phyloP scores from a whole-genome alignment of 1,140 invertebrate species.

The Sycophaga agraensis region DNA sequence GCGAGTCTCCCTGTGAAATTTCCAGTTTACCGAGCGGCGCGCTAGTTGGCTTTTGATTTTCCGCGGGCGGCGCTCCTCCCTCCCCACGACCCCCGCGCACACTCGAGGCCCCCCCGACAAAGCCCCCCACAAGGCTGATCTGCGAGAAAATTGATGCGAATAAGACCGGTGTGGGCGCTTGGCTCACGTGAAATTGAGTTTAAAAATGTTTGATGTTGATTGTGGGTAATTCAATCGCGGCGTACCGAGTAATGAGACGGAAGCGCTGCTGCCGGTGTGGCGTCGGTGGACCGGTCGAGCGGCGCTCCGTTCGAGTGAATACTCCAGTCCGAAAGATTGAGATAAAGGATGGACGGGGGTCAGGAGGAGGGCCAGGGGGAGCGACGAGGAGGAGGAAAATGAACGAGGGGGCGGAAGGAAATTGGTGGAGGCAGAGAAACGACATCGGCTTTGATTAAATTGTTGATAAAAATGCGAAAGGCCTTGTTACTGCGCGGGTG shows the following conservation, averaged over 20 bases:
- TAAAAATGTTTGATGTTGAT: conserved; percentile 53
- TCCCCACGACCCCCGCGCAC: background rate
- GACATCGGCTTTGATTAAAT: too few relatives aligned
- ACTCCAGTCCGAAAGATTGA: background rate
- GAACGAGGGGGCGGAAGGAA: too few relatives aligned
- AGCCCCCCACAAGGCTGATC: background rate
- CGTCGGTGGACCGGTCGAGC: too few relatives aligned
- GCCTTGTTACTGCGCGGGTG: too few relatives aligned
- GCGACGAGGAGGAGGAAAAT: too few relatives aligned
- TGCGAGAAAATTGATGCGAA: conserved; percentile 28
- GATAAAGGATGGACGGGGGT: background rate
- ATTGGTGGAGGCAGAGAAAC: too few relatives aligned
- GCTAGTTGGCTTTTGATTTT: conserved; percentile 3
- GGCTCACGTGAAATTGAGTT: conserved; percentile 45
- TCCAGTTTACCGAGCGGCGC: background rate
- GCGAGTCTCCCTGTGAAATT: conserved; percentile 1
- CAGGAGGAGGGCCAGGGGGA: conserved; percentile 11
- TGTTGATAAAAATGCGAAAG: too few relatives aligned
- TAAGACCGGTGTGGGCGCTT: conserved; percentile 33
- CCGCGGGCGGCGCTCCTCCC: background rate
- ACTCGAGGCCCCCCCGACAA: background rate
- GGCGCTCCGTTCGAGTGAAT: conserved; percentile 40
- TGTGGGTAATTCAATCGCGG: conserved; percentile 50
- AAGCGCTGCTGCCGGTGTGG: conserved; percentile 41
- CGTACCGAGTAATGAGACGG: conserved; percentile 48